Evolutionary conservation across 2,113 vertebrate species (phyloP).

Genomic region (Corvus hawaiiensis): DNA sequence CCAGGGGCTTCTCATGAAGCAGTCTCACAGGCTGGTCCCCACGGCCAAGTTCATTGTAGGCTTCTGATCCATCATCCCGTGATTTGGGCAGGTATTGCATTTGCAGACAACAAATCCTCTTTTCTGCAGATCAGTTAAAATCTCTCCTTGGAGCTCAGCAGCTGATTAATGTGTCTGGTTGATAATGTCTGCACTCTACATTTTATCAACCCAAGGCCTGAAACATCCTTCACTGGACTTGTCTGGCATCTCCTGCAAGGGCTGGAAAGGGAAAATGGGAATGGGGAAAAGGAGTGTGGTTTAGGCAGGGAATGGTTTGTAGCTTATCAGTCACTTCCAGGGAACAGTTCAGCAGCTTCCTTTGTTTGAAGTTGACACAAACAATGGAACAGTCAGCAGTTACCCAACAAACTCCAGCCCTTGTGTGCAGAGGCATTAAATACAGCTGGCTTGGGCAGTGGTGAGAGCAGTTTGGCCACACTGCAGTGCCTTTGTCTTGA

Average conservation of each 20-base stretch:
- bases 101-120: background rate
- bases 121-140: background rate
- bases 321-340: background rate
- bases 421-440: background rate
- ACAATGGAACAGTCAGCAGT: background rate
- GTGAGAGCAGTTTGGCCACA: background rate
- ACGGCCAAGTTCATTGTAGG: background rate
- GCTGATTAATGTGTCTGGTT: background rate
- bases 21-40: background rate
- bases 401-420: background rate
- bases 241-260: background rate
- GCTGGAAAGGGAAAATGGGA: background rate
- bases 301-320: background rate
- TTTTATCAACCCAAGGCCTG: background rate
- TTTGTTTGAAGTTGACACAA: background rate
- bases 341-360: background rate
- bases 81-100: background rate
- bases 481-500: background rate
- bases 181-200: background rate
- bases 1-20: background rate
- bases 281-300: background rate
- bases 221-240: background rate
- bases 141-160: background rate
- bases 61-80: background rate
- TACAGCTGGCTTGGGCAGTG: accelerated